Evolutionary conservation across 2,797 vertebrate species (phyloP), one percentile per base, ranked within the genome.

Genomic region (Scarus forsteni): DNA sequence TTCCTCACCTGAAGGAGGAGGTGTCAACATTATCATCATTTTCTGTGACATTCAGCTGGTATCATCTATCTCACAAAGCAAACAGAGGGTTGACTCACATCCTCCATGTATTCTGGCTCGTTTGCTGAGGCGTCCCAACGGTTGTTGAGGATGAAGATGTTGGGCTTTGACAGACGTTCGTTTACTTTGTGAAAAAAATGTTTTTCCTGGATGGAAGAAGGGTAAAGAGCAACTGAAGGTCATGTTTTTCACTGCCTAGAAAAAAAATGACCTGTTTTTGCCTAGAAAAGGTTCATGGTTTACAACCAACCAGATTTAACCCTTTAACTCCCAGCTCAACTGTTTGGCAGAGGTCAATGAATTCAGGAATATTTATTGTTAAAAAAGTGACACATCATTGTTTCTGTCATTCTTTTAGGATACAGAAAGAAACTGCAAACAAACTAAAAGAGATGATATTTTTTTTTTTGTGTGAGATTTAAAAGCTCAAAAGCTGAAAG

Each of bases 181-280:
- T 98, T 99, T 61, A 99, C 98, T 91, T 99, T 99, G 92, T 99
- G 97, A 88, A 99, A 99, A 91, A 99, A 99, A 10, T 99, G 98
- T 66, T 99, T 99, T 88, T 99, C 98, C 98, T 99, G 74, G 6
- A 79, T 42, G n/a, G 35, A 7, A 12, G 44, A 38, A 42, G 10
- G 0, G 0, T 0, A 13, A 45, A 27, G 8, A 50, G 8, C 58
- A 3, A 55, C 7, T 55, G 5, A 54, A 53, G 13, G 27, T 46
- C 44, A 12, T 51, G 13, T 13, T 18, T 54, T 1, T 14, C 19
- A 16, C 35, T 43, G 12, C 18, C 4, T 34, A 14, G 36, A 5
- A n/a, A n/a, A n/a, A n/a, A n/a, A n/a, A n/a, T n/a, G 18, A 5
- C 49, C 40, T 3, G 40, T 46, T 53, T 59, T 42, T 1, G 42